phyloP scores from a whole-genome alignment of 2,888 invertebrate genomes.

The Tanypteryx hageni region DNA sequence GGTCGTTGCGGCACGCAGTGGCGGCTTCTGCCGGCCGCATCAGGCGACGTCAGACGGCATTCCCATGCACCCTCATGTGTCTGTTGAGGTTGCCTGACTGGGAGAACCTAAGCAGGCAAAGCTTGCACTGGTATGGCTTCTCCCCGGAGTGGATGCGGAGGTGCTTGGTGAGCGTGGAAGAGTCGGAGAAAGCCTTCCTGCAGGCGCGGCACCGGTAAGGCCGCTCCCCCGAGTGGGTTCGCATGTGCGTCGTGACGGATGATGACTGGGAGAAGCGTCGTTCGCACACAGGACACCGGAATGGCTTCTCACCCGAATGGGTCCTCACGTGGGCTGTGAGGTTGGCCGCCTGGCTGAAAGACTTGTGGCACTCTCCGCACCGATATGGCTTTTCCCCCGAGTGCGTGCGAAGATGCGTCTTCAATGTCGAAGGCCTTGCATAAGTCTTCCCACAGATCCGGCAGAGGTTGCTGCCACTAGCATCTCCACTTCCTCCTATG shows the following conservation, averaged over 20 bases:
- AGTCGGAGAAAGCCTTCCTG: conserved; percentile 99
- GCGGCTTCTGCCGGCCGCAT: conserved; percentile 72
- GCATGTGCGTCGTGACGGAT: conserved; percentile 97
- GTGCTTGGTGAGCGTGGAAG: conserved; percentile 98
- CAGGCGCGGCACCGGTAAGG: conserved; percentile 96
- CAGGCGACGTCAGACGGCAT: conserved; percentile 73
- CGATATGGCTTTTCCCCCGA: conserved; percentile 96
- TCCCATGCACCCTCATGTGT: conserved; percentile 98
- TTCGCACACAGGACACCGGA: conserved; percentile 97
- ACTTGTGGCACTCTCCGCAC: conserved; percentile 96
- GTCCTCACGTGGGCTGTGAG: conserved; percentile 97
- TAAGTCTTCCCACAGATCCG: conserved; percentile 97
- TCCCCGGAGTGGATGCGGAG: conserved; percentile 93
- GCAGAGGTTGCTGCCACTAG: conserved; percentile 88
- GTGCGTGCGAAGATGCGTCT: conserved; percentile 97
- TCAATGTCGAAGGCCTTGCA: conserved; percentile 96
- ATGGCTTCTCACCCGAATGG: conserved; percentile 98
- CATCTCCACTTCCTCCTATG: conserved; percentile 79
- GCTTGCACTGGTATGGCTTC: conserved; percentile 98
- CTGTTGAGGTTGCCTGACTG: conserved; percentile 99
- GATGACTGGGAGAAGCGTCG: conserved; percentile 97
- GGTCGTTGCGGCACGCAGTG: not conserved
- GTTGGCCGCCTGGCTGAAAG: conserved; percentile 99
- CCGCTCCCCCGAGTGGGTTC: conserved; percentile 99
- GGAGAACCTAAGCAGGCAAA: conserved; percentile 96